Percentiles rank a stretch among this genome's conserved stretches.
phyloP scores from a whole-genome alignment of 2,113 vertebrate species.

The Cyanoderma ruficeps region DNA sequence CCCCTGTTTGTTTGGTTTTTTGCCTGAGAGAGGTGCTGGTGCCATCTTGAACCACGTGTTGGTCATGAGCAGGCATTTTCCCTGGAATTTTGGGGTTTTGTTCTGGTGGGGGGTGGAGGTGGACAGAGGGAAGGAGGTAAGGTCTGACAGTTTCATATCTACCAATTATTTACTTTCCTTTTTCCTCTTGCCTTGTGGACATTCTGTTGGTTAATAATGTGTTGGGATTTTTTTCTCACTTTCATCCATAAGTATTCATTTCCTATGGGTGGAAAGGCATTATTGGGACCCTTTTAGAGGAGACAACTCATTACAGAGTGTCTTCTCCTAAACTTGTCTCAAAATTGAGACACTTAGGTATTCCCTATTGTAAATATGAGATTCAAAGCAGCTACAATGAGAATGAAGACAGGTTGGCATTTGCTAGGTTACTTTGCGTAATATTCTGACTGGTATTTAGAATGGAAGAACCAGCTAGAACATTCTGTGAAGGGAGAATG shows the following conservation, averaged over 20 bases:
- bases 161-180: background rate
- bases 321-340: background rate
- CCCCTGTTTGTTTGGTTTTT: background rate
- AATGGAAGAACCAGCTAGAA: background rate
- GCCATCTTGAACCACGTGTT: fast-evolving
- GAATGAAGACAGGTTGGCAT: background rate
- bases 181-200: background rate
- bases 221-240: background rate
- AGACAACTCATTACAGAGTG: background rate
- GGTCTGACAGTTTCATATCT: background rate
- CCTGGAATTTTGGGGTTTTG: background rate
- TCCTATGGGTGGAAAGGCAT: background rate
- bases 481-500: background rate
- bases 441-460: background rate
- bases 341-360: background rate
- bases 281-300: background rate
- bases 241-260: background rate
- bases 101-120: fast-evolving
- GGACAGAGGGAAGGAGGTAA: fast-evolving
- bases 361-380: background rate
- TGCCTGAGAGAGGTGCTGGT: background rate
- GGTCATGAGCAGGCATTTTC: background rate
- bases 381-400: background rate
- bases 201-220: background rate
- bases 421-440: fast-evolving